These are phyloP conservation scores for Oopsacas minuta DNA, from an alignment of 37 sponge, comb jelly and placozoan species.

Conservation along the genomic window DNA sequence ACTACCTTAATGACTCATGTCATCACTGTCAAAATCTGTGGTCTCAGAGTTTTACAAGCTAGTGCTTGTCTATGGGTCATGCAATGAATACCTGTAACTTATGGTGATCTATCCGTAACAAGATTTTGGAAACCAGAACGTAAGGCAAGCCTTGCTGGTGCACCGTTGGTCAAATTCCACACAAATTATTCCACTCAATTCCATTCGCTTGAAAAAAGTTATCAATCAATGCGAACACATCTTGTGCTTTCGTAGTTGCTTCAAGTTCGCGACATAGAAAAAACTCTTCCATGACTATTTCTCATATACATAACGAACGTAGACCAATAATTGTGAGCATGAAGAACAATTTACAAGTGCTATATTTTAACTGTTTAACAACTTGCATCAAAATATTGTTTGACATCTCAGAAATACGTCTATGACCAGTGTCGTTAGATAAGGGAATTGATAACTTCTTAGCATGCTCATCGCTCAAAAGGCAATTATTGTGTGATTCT, in stretches of 20 bases:
- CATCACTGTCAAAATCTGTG: conserved; percentile 16
- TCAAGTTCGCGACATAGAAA: conserved; percentile 13
- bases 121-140: conserved; percentile 14
- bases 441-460: conserved; percentile 18
- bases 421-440: conserved; percentile 13
- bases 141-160: conserved; percentile 11
- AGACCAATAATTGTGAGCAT: conserved; percentile 16
- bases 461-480: conserved; percentile 10
- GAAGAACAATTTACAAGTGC: conserved; percentile 12
- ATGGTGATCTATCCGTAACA: conserved; percentile 7
- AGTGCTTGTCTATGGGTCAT: conserved; percentile 17
- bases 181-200: conserved; percentile 19
- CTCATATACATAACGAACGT: conserved; percentile 5
- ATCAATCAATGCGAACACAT: conserved; percentile 12
- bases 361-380: conserved; percentile 4
- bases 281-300: conserved; percentile 14
- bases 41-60: conserved; percentile 10
- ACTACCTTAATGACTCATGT: conserved; percentile 9
- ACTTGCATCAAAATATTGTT: conserved; percentile 16
- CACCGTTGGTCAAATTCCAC: conserved; percentile 9
- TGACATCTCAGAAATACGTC: conserved; percentile 19
- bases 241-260: conserved; percentile 14
- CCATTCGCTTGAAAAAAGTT: conserved; percentile 13
- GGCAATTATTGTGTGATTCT: no score
- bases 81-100: neutral